Evolutionary conservation across 2,888 invertebrate genomes (phyloP).

Genomic region (Perithous albicinctus): DNA sequence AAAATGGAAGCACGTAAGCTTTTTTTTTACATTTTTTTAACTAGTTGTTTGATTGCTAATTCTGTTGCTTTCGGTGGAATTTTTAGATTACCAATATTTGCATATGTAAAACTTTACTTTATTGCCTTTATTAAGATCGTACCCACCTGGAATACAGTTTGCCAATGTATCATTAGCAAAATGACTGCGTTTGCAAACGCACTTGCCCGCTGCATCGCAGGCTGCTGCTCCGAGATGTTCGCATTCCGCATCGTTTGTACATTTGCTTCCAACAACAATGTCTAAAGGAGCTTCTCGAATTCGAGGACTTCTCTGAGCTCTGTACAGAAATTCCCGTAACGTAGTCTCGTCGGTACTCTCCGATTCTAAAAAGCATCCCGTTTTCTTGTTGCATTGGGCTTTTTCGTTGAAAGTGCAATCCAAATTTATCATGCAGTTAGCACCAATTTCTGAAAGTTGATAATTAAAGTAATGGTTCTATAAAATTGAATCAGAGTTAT

Average conservation of each 20-base stretch:
- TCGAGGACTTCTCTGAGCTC: neutral
- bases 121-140: neutral
- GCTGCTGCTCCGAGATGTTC: constrained; percentile 64
- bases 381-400: constrained; percentile 66
- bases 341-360: neutral
- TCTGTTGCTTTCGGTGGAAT: neutral
- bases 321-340: neutral
- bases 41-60: neutral
- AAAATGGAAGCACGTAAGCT: neutral
- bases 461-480: neutral
- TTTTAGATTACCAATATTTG: neutral
- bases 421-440: constrained; percentile 72
- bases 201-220: constrained; percentile 72
- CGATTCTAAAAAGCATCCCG: constrained; percentile 34
- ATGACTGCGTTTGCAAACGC: constrained; percentile 73
- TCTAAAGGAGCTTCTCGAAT: neutral
- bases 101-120: neutral
- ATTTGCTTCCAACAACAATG: constrained; percentile 55
- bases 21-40: neutral
- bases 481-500: neutral
- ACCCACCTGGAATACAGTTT: constrained; percentile 77
- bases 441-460: constrained; percentile 38
- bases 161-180: constrained; percentile 55
- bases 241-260: constrained; percentile 72
- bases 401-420: constrained; percentile 73